Evolutionary conservation across 1,140 invertebrate genomes (phyloP).

Genomic region (Bombus soroeensis): DNA sequence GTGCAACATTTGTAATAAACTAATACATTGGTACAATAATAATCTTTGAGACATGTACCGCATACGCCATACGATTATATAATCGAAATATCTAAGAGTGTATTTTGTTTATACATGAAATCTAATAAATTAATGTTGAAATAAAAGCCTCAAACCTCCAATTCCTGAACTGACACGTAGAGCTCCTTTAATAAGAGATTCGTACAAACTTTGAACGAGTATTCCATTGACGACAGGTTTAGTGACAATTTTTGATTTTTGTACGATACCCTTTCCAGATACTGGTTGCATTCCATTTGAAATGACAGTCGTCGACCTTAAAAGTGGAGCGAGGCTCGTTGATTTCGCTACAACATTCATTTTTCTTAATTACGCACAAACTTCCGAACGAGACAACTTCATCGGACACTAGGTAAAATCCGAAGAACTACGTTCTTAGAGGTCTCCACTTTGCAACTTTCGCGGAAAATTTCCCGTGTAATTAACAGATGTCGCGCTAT

Average conservation of each 20-base stretch:
- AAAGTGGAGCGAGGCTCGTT: conserved; percentile 84
- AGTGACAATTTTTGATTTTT: conserved; percentile 77
- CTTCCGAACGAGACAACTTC: conserved; percentile 11
- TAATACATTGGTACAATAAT: conserved; percentile 39
- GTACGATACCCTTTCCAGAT: conserved; percentile 76
- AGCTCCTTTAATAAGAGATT: conserved; percentile 82
- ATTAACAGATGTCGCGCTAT: conserved; percentile 3
- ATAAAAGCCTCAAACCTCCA: conserved; percentile 77
- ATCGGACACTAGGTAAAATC: neutral
- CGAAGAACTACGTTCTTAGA: neutral
- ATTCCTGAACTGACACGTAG: conserved; percentile 84
- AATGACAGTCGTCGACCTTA: conserved; percentile 85
- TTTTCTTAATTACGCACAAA: conserved; percentile 59
- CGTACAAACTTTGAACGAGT: conserved; percentile 77
- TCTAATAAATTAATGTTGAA: neutral
- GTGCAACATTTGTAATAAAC: neutral
- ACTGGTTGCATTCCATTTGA: conserved; percentile 83
- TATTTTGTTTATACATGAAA: neutral
- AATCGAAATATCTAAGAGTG: conserved; percentile 25
- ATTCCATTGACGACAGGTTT: conserved; percentile 55
- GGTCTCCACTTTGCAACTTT: conserved; percentile 14
- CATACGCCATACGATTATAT: conserved; percentile 50
- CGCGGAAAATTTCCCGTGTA: neutral
- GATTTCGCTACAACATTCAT: conserved; percentile 88
- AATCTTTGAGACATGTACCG: conserved; percentile 1